A percentile compares a stretch with the other conserved stretches of the same genome.
phyloP scores from a whole-genome alignment of 2,888 invertebrate genomes.

The Hanleya hanleyi region DNA sequence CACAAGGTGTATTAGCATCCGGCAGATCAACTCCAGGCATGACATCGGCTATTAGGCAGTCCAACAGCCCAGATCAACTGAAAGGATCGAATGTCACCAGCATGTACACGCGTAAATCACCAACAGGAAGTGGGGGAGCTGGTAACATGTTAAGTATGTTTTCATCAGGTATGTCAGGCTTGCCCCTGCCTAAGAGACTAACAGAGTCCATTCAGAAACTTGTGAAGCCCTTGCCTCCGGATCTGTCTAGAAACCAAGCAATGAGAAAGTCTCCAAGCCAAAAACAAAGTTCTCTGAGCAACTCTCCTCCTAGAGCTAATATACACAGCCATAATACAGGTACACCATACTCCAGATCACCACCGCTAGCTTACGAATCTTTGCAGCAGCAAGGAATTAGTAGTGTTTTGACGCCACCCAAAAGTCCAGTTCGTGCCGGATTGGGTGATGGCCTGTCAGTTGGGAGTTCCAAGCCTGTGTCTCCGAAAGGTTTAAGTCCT shows the following conservation, averaged over 20 bases:
- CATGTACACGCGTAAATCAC: slow-evolving; percentile 49
- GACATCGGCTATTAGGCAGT: background rate
- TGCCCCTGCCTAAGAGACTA: slow-evolving; percentile 60
- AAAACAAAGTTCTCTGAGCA: too few relatives aligned
- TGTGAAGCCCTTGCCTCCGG: slow-evolving; percentile 52
- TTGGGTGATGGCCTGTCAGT: background rate
- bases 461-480: background rate
- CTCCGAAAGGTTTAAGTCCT: background rate
- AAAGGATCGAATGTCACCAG: slow-evolving; percentile 51
- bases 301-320: background rate
- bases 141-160: slow-evolving; percentile 39
- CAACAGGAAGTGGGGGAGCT: slow-evolving; percentile 41
- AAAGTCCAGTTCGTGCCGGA: background rate
- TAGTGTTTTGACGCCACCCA: background rate
- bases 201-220: slow-evolving; percentile 68
- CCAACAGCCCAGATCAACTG: slow-evolving; percentile 35
- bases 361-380: background rate
- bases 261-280: too few relatives aligned
- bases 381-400: background rate
- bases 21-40: background rate
- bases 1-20: background rate
- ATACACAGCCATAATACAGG: background rate
- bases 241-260: background rate
- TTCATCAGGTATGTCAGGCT: slow-evolving; percentile 42
- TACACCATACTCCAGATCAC: background rate